phyloP scores from a whole-genome alignment of 2,797 vertebrate species.

The Heliangelus exortis region DNA sequence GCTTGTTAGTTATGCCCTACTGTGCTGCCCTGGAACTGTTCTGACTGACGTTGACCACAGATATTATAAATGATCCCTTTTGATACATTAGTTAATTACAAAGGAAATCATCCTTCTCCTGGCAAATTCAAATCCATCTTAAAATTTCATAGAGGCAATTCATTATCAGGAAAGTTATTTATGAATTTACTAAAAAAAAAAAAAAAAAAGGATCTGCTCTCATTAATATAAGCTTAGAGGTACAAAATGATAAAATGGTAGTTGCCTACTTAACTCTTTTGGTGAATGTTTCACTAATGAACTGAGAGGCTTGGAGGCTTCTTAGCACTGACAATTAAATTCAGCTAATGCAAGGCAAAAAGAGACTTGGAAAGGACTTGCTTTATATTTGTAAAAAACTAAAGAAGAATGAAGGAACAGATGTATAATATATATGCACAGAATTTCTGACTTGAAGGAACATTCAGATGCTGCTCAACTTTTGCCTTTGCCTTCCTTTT shows the following conservation, averaged over 20 bases:
- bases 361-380: not conserved
- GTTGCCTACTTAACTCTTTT: conserved; percentile 31
- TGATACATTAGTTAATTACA: conserved; percentile 64
- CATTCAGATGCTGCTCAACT: not conserved
- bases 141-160: conserved; percentile 61
- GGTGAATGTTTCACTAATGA: conserved; percentile 34
- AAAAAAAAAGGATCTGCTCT: conserved; percentile 14
- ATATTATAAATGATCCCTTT: conserved; percentile 62
- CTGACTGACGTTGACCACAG: conserved; percentile 48
- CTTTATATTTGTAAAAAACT: not conserved
- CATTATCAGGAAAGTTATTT: conserved; percentile 63
- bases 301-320: not conserved
- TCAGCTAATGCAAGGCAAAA: conserved; percentile 22
- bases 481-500: not conserved
- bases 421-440: not conserved
- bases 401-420: not conserved
- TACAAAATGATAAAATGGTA: conserved; percentile 53
- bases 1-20: conserved; percentile 28
- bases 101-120: conserved; percentile 49
- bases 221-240: conserved; percentile 56
- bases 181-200: conserved; percentile 46
- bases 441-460: not conserved
- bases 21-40: not conserved
- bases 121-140: conserved; percentile 62
- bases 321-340: conserved; percentile 30